A percentile compares a stretch with the other conserved stretches of the same genome.
These are phyloP conservation scores for Dendrophyllia cribrosa DNA, from an alignment of 64 coral and sea anemone genomes.

Conservation along the genomic window DNA sequence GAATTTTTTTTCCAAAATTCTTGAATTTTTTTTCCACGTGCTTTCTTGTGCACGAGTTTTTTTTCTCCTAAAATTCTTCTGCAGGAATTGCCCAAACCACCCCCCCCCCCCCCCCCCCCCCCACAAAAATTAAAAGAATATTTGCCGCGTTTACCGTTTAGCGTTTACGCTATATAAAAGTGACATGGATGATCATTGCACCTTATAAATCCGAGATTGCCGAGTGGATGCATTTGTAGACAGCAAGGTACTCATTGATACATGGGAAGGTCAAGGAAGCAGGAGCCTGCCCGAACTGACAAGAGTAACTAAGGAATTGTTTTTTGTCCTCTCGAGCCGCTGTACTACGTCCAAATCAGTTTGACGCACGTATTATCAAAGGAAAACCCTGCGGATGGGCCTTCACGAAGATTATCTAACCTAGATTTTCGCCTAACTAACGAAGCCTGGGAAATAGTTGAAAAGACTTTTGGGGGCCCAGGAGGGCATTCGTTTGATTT, in stretches of 20 bases:
- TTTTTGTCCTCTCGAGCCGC: background rate
- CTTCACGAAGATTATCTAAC: slow-evolving; percentile 15
- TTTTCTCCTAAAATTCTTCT: too few relatives aligned
- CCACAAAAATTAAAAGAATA: too few relatives aligned
- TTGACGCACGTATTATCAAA: background rate
- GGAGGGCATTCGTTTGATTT: slow-evolving; percentile 13
- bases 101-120: too few relatives aligned
- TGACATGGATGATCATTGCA: too few relatives aligned
- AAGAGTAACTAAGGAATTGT: background rate
- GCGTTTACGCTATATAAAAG: too few relatives aligned
- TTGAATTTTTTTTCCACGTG: too few relatives aligned
- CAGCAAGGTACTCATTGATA: too few relatives aligned
- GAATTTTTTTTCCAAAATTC: too few relatives aligned
- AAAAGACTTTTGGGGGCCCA: background rate
- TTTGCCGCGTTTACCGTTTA: too few relatives aligned
- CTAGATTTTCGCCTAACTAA: background rate
- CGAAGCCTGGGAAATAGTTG: background rate
- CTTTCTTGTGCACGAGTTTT: too few relatives aligned
- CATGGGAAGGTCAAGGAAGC: background rate
- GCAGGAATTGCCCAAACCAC: too few relatives aligned
- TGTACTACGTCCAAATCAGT: slow-evolving; percentile 10
- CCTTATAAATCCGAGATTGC: too few relatives aligned
- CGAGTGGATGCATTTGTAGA: background rate
- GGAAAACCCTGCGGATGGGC: slow-evolving; percentile 13
- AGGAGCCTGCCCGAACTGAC: background rate